Evolutionary conservation across 2,888 invertebrate genomes (phyloP).

Genomic region (Eurois occulta): DNA sequence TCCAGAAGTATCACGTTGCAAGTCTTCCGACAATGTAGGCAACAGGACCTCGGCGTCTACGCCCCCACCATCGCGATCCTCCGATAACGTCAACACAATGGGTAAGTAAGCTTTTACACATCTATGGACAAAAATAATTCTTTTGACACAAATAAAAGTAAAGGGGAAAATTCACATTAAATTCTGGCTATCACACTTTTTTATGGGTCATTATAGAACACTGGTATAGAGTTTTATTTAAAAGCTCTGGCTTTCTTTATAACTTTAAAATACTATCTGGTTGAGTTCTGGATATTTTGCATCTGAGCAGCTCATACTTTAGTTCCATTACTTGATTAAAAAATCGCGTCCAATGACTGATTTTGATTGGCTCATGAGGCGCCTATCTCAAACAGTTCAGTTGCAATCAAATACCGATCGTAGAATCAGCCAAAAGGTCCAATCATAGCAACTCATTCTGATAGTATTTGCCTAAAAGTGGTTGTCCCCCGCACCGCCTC

Average conservation of each 20-base stretch:
- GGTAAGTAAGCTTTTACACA: constrained; percentile 73
- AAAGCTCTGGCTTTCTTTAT: constrained; percentile 45
- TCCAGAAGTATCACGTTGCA: constrained; percentile 88
- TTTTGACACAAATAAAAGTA: constrained; percentile 10
- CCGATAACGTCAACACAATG: constrained; percentile 88
- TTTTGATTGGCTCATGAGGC: neutral
- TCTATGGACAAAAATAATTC: neutral
- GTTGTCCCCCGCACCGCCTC: constrained; percentile 70
- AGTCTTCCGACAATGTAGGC: constrained; percentile 88
- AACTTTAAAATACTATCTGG: constrained; percentile 30
- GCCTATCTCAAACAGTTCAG: neutral
- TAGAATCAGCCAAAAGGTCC: constrained; percentile 11
- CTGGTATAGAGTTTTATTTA: constrained; percentile 31
- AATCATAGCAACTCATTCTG: constrained; percentile 11
- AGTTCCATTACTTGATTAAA: neutral
- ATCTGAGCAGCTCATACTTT: constrained; percentile 8
- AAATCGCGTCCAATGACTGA: neutral
- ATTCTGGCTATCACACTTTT: constrained; percentile 14
- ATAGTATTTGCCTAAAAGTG: constrained; percentile 49
- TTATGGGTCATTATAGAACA: constrained; percentile 17
- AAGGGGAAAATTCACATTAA: neutral
- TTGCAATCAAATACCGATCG: constrained; percentile 16
- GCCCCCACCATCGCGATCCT: constrained; percentile 87
- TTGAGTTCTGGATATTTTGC: constrained; percentile 14
- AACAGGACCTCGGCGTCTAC: constrained; percentile 78